A percentile compares a stretch with the other conserved stretches of the same genome.
Conservation (phyloP, 92 coral and sea anemone genomes). For the Zoanthus gigantus region DNA sequence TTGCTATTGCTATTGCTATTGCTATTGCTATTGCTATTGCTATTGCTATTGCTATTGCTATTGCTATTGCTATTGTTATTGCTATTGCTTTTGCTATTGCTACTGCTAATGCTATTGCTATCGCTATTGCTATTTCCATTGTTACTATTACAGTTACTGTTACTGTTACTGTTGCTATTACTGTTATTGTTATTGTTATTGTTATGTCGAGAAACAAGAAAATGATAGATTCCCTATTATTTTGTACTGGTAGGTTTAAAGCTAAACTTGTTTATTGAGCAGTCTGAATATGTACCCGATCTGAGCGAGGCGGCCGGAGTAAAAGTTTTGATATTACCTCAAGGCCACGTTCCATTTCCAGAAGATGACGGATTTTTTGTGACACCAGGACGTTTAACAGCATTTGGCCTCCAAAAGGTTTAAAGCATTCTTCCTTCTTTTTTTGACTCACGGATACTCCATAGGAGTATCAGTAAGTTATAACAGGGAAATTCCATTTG, state of each 20-base stretch:
- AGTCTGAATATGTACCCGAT: constrained; percentile 77
- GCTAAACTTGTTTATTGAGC: constrained; percentile 85
- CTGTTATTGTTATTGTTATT: neutral
- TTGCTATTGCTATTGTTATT: no score
- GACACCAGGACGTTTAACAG: constrained; percentile 81
- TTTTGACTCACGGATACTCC: neutral
- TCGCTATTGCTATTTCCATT: no score
- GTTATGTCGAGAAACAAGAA: neutral
- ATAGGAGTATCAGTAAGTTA: no score
- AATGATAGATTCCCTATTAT: no score
- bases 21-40: no score
- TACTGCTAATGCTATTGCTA: no score
- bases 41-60: no score
- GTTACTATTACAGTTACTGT: no score
- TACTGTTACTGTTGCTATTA: neutral
- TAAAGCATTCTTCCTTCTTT: neutral
- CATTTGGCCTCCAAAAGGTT: constrained; percentile 86
- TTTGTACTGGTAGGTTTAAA: constrained; percentile 70
- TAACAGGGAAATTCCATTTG: no score
- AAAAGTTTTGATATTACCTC: constrained; percentile 76
- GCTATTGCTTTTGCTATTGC: no score
- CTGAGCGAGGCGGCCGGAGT: constrained; percentile 93
- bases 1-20: no score
- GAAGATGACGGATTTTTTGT: constrained; percentile 82
- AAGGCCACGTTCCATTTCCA: constrained; percentile 86